Evolutionary conservation across 2,113 vertebrate species (phyloP).

Genomic region (Perca flavescens): DNA sequence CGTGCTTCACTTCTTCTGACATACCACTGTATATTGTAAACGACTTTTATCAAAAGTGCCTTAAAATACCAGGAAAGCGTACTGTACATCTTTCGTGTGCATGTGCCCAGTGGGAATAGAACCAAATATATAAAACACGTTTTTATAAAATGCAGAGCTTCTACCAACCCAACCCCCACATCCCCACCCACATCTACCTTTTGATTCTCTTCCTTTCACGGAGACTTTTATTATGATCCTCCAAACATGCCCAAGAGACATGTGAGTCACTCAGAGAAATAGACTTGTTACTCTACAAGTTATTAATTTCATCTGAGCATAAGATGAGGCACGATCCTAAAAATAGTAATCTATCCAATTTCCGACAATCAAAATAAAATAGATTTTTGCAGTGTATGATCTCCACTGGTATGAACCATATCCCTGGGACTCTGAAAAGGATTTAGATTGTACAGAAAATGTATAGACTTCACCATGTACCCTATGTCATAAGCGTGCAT

Average conservation of each 20-base stretch:
- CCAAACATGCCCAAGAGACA: constrained; percentile 67
- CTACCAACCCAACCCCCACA: constrained; percentile 57
- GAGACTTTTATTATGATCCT: constrained; percentile 62
- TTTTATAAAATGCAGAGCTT: constrained; percentile 49
- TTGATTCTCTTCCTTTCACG: constrained; percentile 49
- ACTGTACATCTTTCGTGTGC: constrained; percentile 40
- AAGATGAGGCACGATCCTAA: constrained; percentile 12
- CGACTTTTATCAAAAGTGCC: constrained; percentile 54
- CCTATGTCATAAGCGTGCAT: background rate
- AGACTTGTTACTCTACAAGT: constrained; percentile 14
- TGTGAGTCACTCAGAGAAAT: constrained; percentile 50
- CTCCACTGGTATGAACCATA: background rate
- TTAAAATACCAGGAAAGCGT: constrained; percentile 43
- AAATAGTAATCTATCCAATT: constrained; percentile 31
- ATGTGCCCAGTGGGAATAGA: constrained; percentile 57
- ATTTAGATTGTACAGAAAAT: background rate
- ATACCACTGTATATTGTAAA: constrained; percentile 30
- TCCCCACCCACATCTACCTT: constrained; percentile 47
- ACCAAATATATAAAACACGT: constrained; percentile 44
- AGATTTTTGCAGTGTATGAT: background rate
- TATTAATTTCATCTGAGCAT: constrained; percentile 47
- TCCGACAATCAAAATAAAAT: constrained; percentile 22
- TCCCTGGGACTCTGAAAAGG: background rate
- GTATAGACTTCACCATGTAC: background rate
- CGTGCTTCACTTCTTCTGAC: constrained; percentile 29